Evolutionary conservation across 1,140 invertebrate species (phyloP).

Genomic region (Kradibia gibbosae): DNA sequence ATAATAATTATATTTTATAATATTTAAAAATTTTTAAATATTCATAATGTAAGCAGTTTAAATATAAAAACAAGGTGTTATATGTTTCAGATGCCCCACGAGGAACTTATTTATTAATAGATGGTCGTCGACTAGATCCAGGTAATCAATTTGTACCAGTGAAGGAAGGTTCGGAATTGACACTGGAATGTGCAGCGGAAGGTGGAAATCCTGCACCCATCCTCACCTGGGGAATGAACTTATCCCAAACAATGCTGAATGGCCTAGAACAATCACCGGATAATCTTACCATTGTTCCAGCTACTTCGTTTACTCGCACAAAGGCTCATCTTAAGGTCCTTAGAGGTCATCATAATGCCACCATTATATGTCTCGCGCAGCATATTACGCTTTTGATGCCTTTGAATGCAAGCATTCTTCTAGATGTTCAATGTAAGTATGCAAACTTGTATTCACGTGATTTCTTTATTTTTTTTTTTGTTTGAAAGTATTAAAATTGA

Average conservation of each 20-base stretch:
- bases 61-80: neutral
- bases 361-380: slow-evolving; percentile 81
- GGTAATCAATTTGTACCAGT: slow-evolving; percentile 88
- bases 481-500: too few species aligned
- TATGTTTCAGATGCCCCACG: slow-evolving; percentile 80
- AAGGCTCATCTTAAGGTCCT: slow-evolving; percentile 79
- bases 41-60: neutral
- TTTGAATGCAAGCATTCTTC: slow-evolving; percentile 80
- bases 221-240: slow-evolving; percentile 80
- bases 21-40: neutral
- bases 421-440: slow-evolving; percentile 87
- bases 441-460: neutral
- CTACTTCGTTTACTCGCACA: slow-evolving; percentile 75
- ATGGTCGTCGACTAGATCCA: slow-evolving; percentile 84
- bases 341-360: slow-evolving; percentile 82
- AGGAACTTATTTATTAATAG: slow-evolving; percentile 84
- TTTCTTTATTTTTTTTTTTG: too few species aligned
- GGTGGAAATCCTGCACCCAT: slow-evolving; percentile 85
- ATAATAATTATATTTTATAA: too few species aligned
- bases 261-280: slow-evolving; percentile 73
- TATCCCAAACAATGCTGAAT: slow-evolving; percentile 74
- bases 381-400: slow-evolving; percentile 79
- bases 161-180: slow-evolving; percentile 84
- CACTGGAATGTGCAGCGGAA: slow-evolving; percentile 86
- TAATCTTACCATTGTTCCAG: slow-evolving; percentile 68